These are phyloP conservation scores for Clarias magur DNA, from an alignment of 2,113 vertebrate genomes.

Conservation along the genomic window DNA sequence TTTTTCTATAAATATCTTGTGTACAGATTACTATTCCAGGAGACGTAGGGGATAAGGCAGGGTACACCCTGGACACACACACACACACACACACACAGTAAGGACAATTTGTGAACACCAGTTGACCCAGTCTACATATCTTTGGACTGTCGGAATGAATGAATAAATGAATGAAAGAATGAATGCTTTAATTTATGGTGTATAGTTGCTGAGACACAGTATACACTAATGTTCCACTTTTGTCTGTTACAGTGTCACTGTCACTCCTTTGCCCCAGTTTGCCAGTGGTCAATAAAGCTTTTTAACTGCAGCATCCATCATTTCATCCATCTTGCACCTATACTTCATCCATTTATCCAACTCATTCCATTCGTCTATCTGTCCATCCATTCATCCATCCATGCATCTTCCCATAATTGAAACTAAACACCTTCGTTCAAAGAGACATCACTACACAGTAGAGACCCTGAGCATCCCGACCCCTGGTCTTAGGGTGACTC, in stretches of 20 bases:
- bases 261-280: neutral
- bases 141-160: neutral
- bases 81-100: too few species aligned
- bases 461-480: neutral
- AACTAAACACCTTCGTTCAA: neutral
- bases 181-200: neutral
- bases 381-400: neutral
- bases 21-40: too few species aligned
- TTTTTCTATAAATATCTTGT: too few species aligned
- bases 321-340: too few species aligned
- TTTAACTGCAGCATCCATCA: neutral
- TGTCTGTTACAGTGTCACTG: neutral
- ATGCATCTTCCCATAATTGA: too few species aligned
- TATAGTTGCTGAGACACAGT: too few species aligned
- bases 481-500: conserved; percentile 9
- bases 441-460: neutral
- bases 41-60: too few species aligned
- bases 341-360: neutral
- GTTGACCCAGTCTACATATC: too few species aligned
- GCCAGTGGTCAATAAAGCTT: neutral
- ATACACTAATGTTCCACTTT: neutral
- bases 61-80: too few species aligned
- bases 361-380: neutral
- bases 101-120: too few species aligned
- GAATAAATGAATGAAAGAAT: neutral